Evolutionary conservation across 2,888 invertebrate species (phyloP).

Genomic region (Megalurothrips usitatus): DNA sequence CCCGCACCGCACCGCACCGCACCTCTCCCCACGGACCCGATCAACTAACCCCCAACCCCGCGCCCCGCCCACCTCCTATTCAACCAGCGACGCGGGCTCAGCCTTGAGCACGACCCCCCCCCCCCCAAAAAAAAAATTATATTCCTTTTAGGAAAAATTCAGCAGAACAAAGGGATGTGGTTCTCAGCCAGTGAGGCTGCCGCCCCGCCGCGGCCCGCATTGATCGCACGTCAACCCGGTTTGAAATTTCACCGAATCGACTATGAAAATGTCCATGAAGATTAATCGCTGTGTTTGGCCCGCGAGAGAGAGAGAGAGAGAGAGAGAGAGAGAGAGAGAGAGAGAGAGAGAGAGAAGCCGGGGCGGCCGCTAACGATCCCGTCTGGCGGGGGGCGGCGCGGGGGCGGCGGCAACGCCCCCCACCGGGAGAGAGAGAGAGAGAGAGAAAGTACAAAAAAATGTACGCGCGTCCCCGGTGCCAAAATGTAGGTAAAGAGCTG

Average conservation of each 20-base stretch:
- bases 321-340: no score
- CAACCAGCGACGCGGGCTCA: no score
- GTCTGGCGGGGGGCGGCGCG: neutral
- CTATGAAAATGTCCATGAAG: constrained; percentile 6
- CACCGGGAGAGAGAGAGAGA: neutral
- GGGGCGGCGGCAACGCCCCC: neutral
- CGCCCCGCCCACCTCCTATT: no score
- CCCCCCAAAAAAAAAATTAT: no score
- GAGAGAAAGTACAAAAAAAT: neutral
- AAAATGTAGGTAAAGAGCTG: neutral
- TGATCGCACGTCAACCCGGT: neutral
- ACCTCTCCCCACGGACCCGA: no score
- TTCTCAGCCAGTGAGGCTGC: no score
- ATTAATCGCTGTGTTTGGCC: neutral
- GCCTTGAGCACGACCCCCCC: no score
- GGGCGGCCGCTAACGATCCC: neutral
- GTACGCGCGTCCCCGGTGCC: neutral
- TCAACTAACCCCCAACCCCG: no score
- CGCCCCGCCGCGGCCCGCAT: neutral
- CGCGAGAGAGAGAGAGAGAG: neutral
- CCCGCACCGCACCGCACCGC: no score
- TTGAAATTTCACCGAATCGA: neutral
- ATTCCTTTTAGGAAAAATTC: no score
- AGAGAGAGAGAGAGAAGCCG: neutral
- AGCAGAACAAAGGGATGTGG: no score